Base-by-base conservation (phyloP, 2,797 vertebrate species). In the Melanotaenia trifasciata region DNA sequence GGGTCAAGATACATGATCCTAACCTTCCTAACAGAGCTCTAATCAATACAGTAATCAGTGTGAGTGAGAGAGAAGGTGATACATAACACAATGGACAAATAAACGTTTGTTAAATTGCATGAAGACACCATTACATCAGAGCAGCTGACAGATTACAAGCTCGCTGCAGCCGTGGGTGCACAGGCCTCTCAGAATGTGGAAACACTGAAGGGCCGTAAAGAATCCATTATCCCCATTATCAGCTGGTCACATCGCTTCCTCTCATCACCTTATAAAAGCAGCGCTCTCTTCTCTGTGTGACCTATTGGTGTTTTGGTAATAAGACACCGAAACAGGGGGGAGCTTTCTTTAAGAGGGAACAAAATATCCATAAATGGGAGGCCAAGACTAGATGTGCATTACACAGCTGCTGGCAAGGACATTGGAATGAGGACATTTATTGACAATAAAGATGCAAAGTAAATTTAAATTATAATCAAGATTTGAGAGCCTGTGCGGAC, bases 31-130 rank as follows among this genome's bases (percentile, higher is more conserved):
- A 72, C 58, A 28, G 63, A 74, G 58, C 77, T 66, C 45, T 61
- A 84, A 89, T 92, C 89, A 83, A 87, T 89, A 75, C 35, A 40
- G 12, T 47, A 74, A 83, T 85, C 56, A 24, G n/a, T 70, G 58
- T 72, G 45, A 64, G 61, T 36, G 59, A 74, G 45, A 38, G 36
- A 64, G 67, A 75, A 43, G 63, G 22, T 40, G 60, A 58, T 68
- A 11, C 47, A 72, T 38, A 32, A 66, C 20, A 35, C 40, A 38
- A 22, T 26, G 8, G 14, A 36, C 43, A 50, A 71, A 80, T 61
- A 71, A 61, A 26, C 22, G 26, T 64, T 67, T 66, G 24, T 26
- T 47, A 47, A 47, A 47, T 47, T 47, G 7, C 45, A 47, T n/a
- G 45, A 47, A n/a, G 45, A n/a, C 20, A 45, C 16, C 16, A 20